A percentile compares a stretch with the other conserved stretches of the same genome.
These are phyloP conservation scores for Brienomyrus brachyistius DNA, from an alignment of 2,113 vertebrate genomes.

Conservation along the genomic window DNA sequence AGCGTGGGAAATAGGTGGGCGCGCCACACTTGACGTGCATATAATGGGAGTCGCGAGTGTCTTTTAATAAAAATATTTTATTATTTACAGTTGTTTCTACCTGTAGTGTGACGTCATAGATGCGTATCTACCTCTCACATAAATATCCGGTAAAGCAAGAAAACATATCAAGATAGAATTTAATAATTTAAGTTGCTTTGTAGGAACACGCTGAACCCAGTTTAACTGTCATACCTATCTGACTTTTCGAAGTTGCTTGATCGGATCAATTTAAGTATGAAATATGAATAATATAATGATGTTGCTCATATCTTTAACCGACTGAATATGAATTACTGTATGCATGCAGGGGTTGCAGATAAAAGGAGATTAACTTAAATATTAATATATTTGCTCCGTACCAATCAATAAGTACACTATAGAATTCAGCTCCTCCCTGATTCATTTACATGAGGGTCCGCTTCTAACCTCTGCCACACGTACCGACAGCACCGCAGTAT, in stretches of 20 bases:
- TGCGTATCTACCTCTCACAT: background rate
- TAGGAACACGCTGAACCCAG: background rate
- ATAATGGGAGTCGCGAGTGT: background rate
- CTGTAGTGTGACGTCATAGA: background rate
- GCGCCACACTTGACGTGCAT: background rate
- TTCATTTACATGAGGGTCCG: background rate
- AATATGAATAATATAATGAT: background rate
- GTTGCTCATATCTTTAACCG: background rate
- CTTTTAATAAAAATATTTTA: background rate
- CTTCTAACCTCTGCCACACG: background rate
- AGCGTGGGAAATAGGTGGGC: background rate
- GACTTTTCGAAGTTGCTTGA: background rate
- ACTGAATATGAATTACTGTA: background rate
- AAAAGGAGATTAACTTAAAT: background rate
- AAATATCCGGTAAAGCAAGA: background rate
- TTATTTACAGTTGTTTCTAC: background rate
- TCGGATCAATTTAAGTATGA: background rate
- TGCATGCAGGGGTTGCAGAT: background rate
- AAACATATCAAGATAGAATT: background rate
- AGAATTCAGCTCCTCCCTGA: slow-evolving; percentile 1
- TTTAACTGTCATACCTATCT: background rate
- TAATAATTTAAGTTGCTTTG: background rate
- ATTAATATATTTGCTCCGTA: background rate
- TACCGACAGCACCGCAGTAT: background rate
- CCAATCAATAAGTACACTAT: background rate